A percentile compares a stretch with the other conserved stretches of the same genome.
phyloP scores from a whole-genome alignment of 2,113 vertebrate species.

The Gallinago jamesoni region DNA sequence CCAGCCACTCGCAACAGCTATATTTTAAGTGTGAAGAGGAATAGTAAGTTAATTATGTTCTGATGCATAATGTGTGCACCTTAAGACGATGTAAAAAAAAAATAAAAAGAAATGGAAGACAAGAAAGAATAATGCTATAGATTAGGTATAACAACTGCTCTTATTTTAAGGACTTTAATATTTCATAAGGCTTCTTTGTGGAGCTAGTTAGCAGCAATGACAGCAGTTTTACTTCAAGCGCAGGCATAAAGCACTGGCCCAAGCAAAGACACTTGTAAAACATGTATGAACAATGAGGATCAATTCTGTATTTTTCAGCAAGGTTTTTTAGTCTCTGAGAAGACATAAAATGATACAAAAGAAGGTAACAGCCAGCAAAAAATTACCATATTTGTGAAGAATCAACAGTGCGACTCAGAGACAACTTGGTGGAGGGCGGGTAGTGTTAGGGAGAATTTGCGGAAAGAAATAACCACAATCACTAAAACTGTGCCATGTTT shows the following conservation, averaged over 20 bases:
- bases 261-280: not conserved
- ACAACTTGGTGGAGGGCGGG: accelerated
- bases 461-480: not conserved
- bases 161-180: not conserved
- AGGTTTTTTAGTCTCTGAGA: not conserved
- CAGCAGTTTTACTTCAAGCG: not conserved
- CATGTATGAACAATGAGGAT: not conserved
- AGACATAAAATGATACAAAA: not conserved
- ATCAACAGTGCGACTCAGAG: not conserved
- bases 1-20: not conserved
- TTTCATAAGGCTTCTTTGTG: not conserved
- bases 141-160: not conserved
- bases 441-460: not conserved
- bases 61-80: not conserved
- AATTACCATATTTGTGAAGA: not conserved
- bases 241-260: not conserved
- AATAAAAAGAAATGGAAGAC: not conserved
- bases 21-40: not conserved
- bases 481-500: not conserved
- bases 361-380: not conserved
- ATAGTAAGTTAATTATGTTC: not conserved
- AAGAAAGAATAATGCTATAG: not conserved
- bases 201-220: not conserved
- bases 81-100: not conserved
- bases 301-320: not conserved